Conservation (phyloP, 2,888 invertebrate species). For the Drosophila acutilabella region DNA sequence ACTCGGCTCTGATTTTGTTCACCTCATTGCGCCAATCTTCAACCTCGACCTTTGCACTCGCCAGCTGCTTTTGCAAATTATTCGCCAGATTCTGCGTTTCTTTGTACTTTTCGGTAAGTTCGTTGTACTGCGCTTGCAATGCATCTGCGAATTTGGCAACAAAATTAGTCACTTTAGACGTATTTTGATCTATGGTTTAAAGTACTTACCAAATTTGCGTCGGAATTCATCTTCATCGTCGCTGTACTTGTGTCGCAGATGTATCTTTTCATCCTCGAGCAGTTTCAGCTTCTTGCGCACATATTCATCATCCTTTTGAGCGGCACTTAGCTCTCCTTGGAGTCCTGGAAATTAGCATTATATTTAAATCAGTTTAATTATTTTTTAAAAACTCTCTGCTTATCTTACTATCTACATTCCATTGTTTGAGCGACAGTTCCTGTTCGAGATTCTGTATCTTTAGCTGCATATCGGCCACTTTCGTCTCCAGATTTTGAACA, state of each 20-base stretch:
- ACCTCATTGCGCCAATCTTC: conserved; percentile 83
- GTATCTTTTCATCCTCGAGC: conserved; percentile 84
- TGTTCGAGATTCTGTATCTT: conserved; percentile 84
- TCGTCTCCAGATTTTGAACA: conserved; percentile 81
- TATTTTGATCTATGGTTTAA: neutral
- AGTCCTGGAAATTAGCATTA: conserved; percentile 74
- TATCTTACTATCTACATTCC: conserved; percentile 85
- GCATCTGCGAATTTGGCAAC: conserved; percentile 73
- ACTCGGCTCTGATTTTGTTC: conserved; percentile 85
- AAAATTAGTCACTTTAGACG: neutral
- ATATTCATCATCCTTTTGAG: conserved; percentile 84
- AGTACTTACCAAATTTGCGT: conserved; percentile 80
- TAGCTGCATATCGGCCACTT: conserved; percentile 81
- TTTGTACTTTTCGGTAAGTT: conserved; percentile 86
- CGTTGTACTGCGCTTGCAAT: conserved; percentile 85
- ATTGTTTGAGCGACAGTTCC: conserved; percentile 83
- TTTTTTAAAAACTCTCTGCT: too few relatives aligned
- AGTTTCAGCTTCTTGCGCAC: conserved; percentile 83
- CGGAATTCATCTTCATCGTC: conserved; percentile 84
- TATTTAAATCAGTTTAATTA: too few relatives aligned
- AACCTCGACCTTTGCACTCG: conserved; percentile 81
- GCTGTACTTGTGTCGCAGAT: conserved; percentile 81
- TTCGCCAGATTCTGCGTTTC: conserved; percentile 85
- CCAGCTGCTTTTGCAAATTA: conserved; percentile 82
- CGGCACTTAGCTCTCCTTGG: conserved; percentile 83